These are phyloP conservation scores for Pocillopora meandrina DNA, from an alignment of 92 coral and sea anemone species.

Conservation along the genomic window DNA sequence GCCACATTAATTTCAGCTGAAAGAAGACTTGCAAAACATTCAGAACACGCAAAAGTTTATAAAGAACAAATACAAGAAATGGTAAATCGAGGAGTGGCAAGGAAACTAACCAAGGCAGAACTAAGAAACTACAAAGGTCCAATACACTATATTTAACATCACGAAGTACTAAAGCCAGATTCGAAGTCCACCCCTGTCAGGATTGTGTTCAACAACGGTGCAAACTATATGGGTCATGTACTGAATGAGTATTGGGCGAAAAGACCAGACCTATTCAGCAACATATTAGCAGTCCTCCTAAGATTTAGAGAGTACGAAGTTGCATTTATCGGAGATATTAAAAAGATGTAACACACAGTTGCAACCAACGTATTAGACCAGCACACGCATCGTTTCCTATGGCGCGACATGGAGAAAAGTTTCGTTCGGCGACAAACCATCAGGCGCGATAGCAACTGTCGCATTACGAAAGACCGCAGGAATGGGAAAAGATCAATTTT, in stretches of 20 bases:
- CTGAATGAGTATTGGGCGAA: not conserved
- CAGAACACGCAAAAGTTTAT: too few species aligned
- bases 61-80: too few species aligned
- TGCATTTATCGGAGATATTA: slow-evolving; percentile 16
- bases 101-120: not conserved
- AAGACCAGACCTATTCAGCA: not conserved
- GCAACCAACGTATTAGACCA: not conserved
- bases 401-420: not conserved
- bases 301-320: slow-evolving; percentile 48
- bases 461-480: slow-evolving; percentile 35
- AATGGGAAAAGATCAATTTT: not conserved
- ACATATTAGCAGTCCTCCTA: slow-evolving; percentile 35
- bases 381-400: not conserved
- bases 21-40: too few species aligned
- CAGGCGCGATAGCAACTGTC: slow-evolving; percentile 40
- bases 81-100: too few species aligned
- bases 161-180: slow-evolving; percentile 47
- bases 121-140: not conserved
- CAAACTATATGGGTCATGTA: too few species aligned
- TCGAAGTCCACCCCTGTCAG: not conserved
- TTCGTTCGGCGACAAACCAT: slow-evolving; percentile 57
- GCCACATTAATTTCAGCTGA: too few species aligned
- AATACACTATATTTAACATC: not conserved
- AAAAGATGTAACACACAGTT: not conserved
- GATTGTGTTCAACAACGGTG: too few species aligned